Percentiles rank a stretch among this genome's conserved stretches.
Evolutionary conservation across 2,797 vertebrate genomes (phyloP).

Genomic region (Chloroceryle amazona): DNA sequence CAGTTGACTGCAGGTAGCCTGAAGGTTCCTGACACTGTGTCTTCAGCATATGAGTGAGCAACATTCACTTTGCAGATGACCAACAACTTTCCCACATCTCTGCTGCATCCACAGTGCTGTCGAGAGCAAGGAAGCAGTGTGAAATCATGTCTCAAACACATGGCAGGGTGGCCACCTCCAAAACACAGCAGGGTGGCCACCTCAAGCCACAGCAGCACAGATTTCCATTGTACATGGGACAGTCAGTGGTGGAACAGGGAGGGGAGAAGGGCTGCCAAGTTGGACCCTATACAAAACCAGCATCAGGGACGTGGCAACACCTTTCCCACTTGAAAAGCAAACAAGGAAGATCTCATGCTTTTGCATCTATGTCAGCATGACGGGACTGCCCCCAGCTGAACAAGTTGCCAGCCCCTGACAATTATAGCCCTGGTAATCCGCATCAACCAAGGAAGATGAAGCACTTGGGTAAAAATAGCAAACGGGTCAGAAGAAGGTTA

Average conservation of each 20-base stretch:
- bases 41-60: background rate
- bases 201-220: background rate
- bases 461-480: background rate
- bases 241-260: background rate
- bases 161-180: too few species aligned
- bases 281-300: background rate
- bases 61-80: background rate
- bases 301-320: background rate
- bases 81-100: background rate
- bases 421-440: background rate
- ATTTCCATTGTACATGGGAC: accelerated
- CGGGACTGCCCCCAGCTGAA: background rate
- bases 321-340: background rate
- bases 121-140: background rate
- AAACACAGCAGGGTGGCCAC: background rate
- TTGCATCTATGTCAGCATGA: background rate
- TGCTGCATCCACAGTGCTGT: background rate
- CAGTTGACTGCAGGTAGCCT: background rate
- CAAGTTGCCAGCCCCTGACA: background rate
- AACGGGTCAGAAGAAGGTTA: background rate
- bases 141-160: background rate
- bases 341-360: background rate
- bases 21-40: background rate
- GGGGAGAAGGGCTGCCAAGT: background rate
- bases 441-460: background rate